Base-by-base conservation (phyloP, 2,888 invertebrate genomes). In the Xanthorhoe spadicearia region DNA sequence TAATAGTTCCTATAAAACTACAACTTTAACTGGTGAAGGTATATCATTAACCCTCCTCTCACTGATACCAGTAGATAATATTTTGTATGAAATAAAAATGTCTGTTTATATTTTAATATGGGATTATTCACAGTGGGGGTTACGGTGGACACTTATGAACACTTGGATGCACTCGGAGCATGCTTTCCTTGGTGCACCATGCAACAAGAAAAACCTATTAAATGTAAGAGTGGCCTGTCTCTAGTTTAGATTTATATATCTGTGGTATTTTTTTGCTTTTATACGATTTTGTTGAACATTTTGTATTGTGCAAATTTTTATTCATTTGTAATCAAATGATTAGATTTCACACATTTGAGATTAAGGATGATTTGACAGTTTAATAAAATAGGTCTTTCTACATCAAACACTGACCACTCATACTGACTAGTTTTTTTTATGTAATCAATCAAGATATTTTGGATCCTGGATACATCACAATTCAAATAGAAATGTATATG, bases 181-280 rank as follows among this genome's bases (percentile, higher is more conserved):
- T 96, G 96, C 88, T 96, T 96, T 88, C 96, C 96, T 72, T 96
- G 96, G 96, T 96, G 96, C 88, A 92, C 94, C 66, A 83, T 90
- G 81, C 84, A 88, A 69, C 90, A 90, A 82, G 89, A 89, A 72
- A 88, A 87, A 79, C 86, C 87, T 65, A 84, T 86, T 75, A 86
- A 87, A 85, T 88, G 91, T 92, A 90, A 90, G 90, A 76, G 56
- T 71, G 72, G 18, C 17, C 32, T 49, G 18, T 28, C 32, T 49
- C 32, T 61, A 49, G 17, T 48, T 15, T 50, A 9, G 38, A 10
- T 38, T 15, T 60, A 18, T 49, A 46, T 56, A 35, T 60, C 51
- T 59, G 13, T 49, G 57, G 8, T 56, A 35, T 64, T 61, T 69
- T 66, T n/a, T n/a, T n/a, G n/a, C n/a, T n/a, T n/a, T n/a, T n/a